Evolutionary conservation across 2,113 vertebrate genomes (phyloP).

Genomic region (Nothocercus nigrocapillus): DNA sequence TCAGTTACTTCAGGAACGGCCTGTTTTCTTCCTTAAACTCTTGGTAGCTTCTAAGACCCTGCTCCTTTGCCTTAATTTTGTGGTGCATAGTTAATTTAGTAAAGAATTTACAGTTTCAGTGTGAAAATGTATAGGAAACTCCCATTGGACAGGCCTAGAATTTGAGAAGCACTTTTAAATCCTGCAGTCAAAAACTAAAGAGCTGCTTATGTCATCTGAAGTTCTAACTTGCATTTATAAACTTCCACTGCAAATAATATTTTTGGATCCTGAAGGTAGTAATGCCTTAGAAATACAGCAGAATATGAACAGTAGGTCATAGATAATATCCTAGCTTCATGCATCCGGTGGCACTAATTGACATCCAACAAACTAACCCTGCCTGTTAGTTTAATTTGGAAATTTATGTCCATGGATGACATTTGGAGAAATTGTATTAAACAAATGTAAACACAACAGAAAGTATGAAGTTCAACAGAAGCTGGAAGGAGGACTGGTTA

Average conservation of each 20-base stretch:
- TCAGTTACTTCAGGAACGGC: neutral
- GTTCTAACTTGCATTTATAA: neutral
- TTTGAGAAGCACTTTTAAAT: neutral
- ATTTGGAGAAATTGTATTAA: neutral
- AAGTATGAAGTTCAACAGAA: neutral
- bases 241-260: neutral
- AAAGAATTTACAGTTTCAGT: neutral
- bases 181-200: neutral
- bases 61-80: neutral
- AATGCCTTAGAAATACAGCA: neutral
- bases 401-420: neutral
- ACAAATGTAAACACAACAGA: neutral
- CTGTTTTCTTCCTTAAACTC: conserved; percentile 13
- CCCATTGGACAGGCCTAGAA: neutral
- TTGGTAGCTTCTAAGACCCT: neutral
- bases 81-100: neutral
- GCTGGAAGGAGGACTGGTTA: neutral
- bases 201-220: neutral
- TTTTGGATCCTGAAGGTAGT: neutral
- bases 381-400: neutral
- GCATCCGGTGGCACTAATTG: neutral
- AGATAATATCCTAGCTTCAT: neutral
- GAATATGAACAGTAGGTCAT: neutral
- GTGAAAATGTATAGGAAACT: neutral
- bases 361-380: neutral